Percentiles rank a stretch among this genome's conserved stretches.
These are phyloP conservation scores for Triplophysa siluroides DNA, from an alignment of 2,113 vertebrate genomes.

Conservation along the genomic window DNA sequence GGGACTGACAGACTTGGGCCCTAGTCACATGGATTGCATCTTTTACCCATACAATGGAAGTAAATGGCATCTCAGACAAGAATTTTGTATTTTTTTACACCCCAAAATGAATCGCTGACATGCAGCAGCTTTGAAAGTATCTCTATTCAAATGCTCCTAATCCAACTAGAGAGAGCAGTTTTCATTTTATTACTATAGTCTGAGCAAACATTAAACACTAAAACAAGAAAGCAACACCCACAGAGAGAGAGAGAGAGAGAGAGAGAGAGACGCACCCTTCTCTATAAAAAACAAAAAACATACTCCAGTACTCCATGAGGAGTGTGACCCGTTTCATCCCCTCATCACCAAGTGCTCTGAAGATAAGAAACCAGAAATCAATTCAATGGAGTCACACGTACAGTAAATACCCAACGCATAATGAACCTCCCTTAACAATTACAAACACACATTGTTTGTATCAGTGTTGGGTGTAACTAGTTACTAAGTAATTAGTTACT, in stretches of 20 bases:
- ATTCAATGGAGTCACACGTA: not conserved
- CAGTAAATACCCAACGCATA: not conserved
- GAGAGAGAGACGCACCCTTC: not conserved
- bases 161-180: not conserved
- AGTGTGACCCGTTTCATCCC: too few relatives aligned
- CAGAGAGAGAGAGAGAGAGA: not conserved
- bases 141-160: not conserved
- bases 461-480: too few relatives aligned
- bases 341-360: too few relatives aligned
- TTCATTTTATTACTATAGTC: constrained; percentile 49
- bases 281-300: not conserved
- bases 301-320: too few relatives aligned
- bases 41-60: too few relatives aligned
- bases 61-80: too few relatives aligned
- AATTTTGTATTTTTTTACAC: too few relatives aligned
- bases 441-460: constrained; percentile 1
- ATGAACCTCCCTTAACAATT: constrained; percentile 4
- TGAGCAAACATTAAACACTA: constrained; percentile 33
- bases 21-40: too few relatives aligned
- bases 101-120: not conserved
- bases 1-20: too few relatives aligned
- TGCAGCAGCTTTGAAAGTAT: constrained; percentile 13
- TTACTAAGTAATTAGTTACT: too few relatives aligned
- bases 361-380: not conserved
- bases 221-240: not conserved